Conservation (phyloP, 2,888 invertebrate genomes). For the Netelia inedita region DNA sequence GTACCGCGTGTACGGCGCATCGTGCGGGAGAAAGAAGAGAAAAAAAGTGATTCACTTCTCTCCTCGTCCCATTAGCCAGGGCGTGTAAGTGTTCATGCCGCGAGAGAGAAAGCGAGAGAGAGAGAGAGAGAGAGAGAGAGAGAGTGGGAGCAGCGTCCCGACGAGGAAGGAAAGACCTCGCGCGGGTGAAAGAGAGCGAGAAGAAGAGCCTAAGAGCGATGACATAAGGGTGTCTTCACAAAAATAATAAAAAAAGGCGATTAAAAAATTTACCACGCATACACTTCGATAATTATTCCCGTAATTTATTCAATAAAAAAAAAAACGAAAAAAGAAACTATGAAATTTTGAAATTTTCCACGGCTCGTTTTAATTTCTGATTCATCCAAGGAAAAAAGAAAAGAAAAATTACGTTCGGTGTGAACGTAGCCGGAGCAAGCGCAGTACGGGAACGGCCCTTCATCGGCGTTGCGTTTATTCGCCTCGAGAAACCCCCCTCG, state of each 20-base stretch:
- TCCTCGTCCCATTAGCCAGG: conserved; percentile 71
- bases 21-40: conserved; percentile 65
- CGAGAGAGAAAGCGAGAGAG: conserved; percentile 43
- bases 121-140: conserved; percentile 5
- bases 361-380: background rate
- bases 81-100: conserved; percentile 61
- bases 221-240: conserved; percentile 55
- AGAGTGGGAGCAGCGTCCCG: conserved; percentile 3
- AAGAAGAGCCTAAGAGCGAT: conserved; percentile 10
- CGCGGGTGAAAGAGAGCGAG: conserved; percentile 24
- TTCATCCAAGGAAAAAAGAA: background rate
- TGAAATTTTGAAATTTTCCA: background rate
- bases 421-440: conserved; percentile 48
- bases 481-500: conserved; percentile 67
- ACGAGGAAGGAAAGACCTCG: background rate
- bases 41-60: conserved; percentile 73
- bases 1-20: conserved; percentile 50
- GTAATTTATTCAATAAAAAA: background rate
- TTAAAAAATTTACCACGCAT: background rate
- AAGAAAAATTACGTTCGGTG: conserved; percentile 24
- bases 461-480: conserved; percentile 66
- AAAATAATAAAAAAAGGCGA: background rate
- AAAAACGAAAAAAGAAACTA: background rate
- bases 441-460: conserved; percentile 56
- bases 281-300: background rate